These are phyloP conservation scores for Lagorchestes hirsutus DNA, from an alignment of 2,797 vertebrate genomes.

Conservation along the genomic window DNA sequence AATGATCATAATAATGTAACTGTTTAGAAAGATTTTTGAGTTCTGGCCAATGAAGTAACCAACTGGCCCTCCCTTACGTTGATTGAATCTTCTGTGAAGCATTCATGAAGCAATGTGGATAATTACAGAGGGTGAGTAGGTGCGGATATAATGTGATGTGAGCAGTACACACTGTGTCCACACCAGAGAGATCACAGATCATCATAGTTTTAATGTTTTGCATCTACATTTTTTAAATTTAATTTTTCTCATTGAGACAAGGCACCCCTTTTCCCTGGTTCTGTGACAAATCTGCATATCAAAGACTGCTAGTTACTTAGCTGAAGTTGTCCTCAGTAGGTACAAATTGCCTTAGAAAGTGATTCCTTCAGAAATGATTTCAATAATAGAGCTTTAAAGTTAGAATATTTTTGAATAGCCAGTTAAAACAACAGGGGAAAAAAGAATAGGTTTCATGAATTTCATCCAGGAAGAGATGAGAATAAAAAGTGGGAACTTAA, in stretches of 20 bases:
- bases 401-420: neutral
- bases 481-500: constrained; percentile 12
- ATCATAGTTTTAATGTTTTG: neutral
- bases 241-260: neutral
- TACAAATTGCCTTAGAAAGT: neutral
- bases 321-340: neutral
- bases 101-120: neutral
- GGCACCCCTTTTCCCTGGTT: neutral
- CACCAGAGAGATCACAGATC: neutral
- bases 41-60: neutral
- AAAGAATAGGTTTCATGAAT: neutral
- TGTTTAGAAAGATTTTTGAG: neutral
- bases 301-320: neutral
- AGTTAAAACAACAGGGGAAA: neutral
- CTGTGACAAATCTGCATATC: neutral
- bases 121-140: neutral
- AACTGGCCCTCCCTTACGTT: neutral
- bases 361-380: neutral
- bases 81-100: neutral
- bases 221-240: neutral
- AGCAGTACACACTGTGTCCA: neutral
- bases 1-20: neutral
- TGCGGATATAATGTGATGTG: neutral
- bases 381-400: constrained; percentile 3
- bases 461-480: neutral